Percentiles rank a stretch among this genome's conserved stretches.
These are phyloP conservation scores for Gadopsis marmoratus DNA, from an alignment of 2,797 vertebrate species.

Conservation along the genomic window DNA sequence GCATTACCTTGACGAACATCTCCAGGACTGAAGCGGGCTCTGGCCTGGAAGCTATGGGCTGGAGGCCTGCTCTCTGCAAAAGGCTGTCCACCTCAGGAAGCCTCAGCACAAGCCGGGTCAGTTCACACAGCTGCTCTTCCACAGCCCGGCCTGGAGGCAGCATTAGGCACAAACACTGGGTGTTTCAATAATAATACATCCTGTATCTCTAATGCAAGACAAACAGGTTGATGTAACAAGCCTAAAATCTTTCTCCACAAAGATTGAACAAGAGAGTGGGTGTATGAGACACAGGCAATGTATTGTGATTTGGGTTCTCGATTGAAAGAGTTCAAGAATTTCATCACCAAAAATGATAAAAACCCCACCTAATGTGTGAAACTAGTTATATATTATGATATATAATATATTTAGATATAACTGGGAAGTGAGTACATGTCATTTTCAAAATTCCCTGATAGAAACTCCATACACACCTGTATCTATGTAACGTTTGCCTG, in stretches of 20 bases:
- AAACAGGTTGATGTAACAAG: background rate
- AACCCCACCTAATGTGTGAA: background rate
- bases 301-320: background rate
- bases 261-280: background rate
- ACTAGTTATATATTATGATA: background rate
- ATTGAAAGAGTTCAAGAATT: background rate
- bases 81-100: constrained; percentile 92
- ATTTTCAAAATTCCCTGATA: background rate
- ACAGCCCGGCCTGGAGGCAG: constrained; percentile 85
- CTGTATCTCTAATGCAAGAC: background rate
- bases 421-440: too few relatives aligned
- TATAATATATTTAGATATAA: background rate
- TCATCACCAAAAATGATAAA: background rate
- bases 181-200: background rate
- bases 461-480: background rate
- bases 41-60: constrained; percentile 76
- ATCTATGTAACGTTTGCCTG: background rate
- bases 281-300: background rate
- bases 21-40: constrained; percentile 88
- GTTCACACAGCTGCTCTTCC: constrained; percentile 90
- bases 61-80: constrained; percentile 85
- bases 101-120: constrained; percentile 92
- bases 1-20: constrained; percentile 92
- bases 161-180: constrained; percentile 1
- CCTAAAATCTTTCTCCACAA: background rate